Percentiles rank a stretch among this genome's conserved stretches.
Evolutionary conservation across 2,888 invertebrate species (phyloP).

Genomic region (Microctonus aethiopoides): DNA sequence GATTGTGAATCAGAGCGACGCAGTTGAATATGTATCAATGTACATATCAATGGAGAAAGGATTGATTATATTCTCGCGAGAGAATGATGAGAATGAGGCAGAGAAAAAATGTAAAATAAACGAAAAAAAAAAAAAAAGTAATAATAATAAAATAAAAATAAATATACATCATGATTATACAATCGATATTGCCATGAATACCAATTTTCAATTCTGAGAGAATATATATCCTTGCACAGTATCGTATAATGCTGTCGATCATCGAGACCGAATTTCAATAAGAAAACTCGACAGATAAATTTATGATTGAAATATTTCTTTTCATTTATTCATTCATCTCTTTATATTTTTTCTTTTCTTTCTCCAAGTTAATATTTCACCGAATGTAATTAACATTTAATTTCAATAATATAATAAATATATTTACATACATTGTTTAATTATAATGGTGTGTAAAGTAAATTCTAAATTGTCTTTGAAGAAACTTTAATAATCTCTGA

Average conservation of each 20-base stretch:
- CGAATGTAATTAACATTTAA: too few relatives aligned
- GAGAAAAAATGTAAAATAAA: not conserved
- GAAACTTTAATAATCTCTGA: not conserved
- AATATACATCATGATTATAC: slow-evolving; percentile 7
- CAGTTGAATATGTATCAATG: not conserved
- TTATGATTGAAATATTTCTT: not conserved
- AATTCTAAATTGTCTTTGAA: not conserved
- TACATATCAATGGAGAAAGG: not conserved
- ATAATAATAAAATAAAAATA: not conserved
- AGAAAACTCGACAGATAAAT: not conserved
- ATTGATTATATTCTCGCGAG: not conserved
- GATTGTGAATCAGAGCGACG: not conserved
- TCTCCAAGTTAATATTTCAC: not conserved
- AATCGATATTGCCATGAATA: slow-evolving; percentile 17
- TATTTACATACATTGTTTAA: too few relatives aligned
- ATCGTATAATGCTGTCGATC: not conserved
- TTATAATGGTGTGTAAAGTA: not conserved
- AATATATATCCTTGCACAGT: not conserved
- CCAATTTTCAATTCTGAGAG: slow-evolving; percentile 2
- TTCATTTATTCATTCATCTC: not conserved
- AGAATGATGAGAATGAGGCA: not conserved
- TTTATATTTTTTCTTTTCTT: not conserved
- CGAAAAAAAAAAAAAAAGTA: not conserved
- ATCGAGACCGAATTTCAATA: not conserved
- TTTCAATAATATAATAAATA: too few relatives aligned